These are phyloP conservation scores for Sitobion miscanthi DNA, from an alignment of 1,140 invertebrate genomes.

Conservation along the genomic window DNA sequence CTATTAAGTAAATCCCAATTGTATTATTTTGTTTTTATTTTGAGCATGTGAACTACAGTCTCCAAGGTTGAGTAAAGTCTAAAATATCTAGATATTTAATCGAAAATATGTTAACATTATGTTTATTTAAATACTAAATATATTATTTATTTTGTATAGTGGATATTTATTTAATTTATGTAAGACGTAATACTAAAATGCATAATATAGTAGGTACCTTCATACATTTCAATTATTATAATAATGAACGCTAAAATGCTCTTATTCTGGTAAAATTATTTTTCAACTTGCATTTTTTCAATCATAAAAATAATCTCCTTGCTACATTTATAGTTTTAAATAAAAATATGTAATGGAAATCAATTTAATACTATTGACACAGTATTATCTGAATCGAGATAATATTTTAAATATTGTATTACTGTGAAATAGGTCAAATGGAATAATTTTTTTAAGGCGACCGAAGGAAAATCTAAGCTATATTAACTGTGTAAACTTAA, in stretches of 20 bases:
- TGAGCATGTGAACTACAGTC: not conserved
- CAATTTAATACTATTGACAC: slow-evolving; percentile 25
- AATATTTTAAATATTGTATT: not conserved
- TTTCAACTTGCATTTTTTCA: not conserved
- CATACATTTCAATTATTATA: not conserved
- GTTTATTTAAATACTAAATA: too few relatives aligned
- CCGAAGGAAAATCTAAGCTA: not conserved
- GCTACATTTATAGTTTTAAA: not conserved
- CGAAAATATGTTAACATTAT: not conserved
- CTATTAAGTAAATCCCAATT: not conserved
- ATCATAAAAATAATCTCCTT: not conserved
- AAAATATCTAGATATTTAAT: not conserved
- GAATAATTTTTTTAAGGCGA: slow-evolving; percentile 27
- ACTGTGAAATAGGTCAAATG: slow-evolving; percentile 15
- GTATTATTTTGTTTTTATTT: not conserved
- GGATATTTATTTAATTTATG: not conserved
- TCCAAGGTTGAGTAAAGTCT: not conserved
- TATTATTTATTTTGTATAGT: not conserved
- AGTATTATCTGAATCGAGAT: not conserved
- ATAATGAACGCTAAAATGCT: not conserved
- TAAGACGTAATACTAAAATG: not conserved
- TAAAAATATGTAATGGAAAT: not conserved
- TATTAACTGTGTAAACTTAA: not conserved
- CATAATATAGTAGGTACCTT: not conserved
- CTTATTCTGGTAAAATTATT: not conserved